Base-by-base conservation (phyloP, 2,888 invertebrate species). In the Diplolepis rosae region DNA sequence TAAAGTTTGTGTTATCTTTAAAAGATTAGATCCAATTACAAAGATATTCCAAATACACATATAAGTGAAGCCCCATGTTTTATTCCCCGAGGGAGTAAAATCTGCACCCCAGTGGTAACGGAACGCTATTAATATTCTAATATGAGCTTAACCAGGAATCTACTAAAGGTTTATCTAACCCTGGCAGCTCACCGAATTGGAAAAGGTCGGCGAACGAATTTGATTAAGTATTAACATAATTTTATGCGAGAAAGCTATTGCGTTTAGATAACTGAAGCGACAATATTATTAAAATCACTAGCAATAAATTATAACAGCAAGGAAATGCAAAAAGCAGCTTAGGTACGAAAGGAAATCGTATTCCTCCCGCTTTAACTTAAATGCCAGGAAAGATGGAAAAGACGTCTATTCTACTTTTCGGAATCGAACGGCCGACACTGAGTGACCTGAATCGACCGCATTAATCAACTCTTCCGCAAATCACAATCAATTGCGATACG, bases 401-500 rank as follows among this genome's bases (percentile, higher is more conserved):
- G 24, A 35, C 35, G 35, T 39, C 24, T 24, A 56, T 56, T 56
- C 24, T 22, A 35, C 32, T 39, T 61, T 61, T 18, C 24, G 24
- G 56, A 39, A 13, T 61, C 2, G 56, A 61, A 39, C 24, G 24
- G 22, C 35, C 24, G 24, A 2, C 24, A 61, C 18, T 7, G 61
- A 24, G 13, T 39, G 61, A 61, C 61, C 61, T 24, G 39, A 27
- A 39, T 39, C 39, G 61, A 61, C 61, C 61, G 24, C 61, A 61
- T 61, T 61, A 61, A 61, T 61, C 61, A 61, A 39, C 32, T 61
- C 13, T 61, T 61, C 61, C 61, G 61, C 35, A 35, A 61, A 61
- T 61, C 39, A 61, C 61, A 61, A 39, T 61, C 61, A 35, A 61
- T 61, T 39, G 39, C 39, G 61, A 61, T 61, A 39, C 61, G 39